phyloP scores from a whole-genome alignment of 2,797 vertebrate species.

The Setipinna tenuifilis region DNA sequence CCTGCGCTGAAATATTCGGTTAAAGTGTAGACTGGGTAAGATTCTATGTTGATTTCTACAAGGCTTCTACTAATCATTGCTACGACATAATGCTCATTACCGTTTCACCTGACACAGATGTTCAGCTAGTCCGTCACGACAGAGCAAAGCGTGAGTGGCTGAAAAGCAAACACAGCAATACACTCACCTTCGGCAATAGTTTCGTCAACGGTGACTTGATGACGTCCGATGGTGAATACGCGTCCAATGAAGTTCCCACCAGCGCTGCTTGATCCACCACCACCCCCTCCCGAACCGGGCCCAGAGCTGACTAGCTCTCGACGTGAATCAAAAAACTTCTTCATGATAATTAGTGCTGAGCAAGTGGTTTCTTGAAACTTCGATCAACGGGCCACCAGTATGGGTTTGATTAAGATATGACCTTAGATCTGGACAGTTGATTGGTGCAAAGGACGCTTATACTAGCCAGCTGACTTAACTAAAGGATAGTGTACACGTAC shows the following conservation, averaged over 20 bases:
- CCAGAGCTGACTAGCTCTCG: constrained; percentile 93
- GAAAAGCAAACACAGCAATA: not conserved
- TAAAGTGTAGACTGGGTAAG: too few relatives aligned
- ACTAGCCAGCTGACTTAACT: not conserved
- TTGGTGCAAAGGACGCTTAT: not conserved
- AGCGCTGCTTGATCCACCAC: constrained; percentile 80
- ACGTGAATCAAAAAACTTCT: constrained; percentile 99
- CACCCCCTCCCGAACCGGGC: constrained; percentile 88
- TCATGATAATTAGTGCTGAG: constrained; percentile 74
- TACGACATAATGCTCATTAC: too few relatives aligned
- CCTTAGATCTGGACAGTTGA: not conserved
- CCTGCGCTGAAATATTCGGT: not conserved
- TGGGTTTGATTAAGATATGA: constrained; percentile 22
- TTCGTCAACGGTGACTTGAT: constrained; percentile 97
- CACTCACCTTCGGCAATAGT: constrained; percentile 92
- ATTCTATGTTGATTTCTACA: too few relatives aligned
- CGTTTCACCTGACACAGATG: too few relatives aligned
- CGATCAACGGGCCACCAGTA: constrained; percentile 32
- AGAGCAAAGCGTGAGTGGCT: not conserved
- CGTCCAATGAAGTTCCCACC: constrained; percentile 92
- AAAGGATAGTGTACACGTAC: too few relatives aligned
- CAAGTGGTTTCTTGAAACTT: not conserved
- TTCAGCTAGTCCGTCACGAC: not conserved
- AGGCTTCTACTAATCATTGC: too few relatives aligned
- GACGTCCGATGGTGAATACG: constrained; percentile 88